phyloP scores from a whole-genome alignment of 2,113 vertebrate genomes.

The Tonatia bakeri region DNA sequence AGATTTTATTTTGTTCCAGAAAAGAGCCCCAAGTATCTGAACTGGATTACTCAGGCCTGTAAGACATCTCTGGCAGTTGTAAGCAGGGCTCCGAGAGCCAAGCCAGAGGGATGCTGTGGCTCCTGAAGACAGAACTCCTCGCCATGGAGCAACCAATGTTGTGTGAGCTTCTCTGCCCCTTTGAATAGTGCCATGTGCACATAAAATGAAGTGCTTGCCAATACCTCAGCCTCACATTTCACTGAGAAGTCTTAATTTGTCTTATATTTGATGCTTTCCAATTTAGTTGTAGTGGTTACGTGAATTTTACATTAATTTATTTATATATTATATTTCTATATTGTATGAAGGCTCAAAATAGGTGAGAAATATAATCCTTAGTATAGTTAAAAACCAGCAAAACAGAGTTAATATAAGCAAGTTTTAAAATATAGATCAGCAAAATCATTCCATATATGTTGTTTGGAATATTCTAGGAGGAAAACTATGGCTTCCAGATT shows the following conservation, averaged over 20 bases:
- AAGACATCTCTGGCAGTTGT: not conserved
- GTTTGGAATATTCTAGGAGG: conserved; percentile 48
- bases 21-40: not conserved
- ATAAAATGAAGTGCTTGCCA: conserved; percentile 53
- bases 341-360: not conserved
- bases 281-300: conserved; percentile 31
- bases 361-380: conserved; percentile 13
- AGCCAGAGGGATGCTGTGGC: not conserved
- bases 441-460: conserved; percentile 46
- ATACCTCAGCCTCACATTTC: conserved; percentile 58
- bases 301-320: conserved; percentile 57
- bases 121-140: not conserved
- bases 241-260: conserved; percentile 61
- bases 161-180: not conserved
- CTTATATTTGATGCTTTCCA: conserved; percentile 41
- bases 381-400: conserved; percentile 28
- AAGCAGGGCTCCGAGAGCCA: not conserved
- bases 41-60: not conserved
- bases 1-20: not conserved
- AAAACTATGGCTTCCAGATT: conserved; percentile 43
- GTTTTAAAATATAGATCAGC: conserved; percentile 52
- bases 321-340: not conserved
- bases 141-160: not conserved
- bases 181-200: not conserved
- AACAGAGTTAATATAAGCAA: conserved; percentile 45